Evolutionary conservation across 2,888 invertebrate species (phyloP), one percentile per base, ranked within the genome.

Genomic region (Hololepta plana): DNA sequence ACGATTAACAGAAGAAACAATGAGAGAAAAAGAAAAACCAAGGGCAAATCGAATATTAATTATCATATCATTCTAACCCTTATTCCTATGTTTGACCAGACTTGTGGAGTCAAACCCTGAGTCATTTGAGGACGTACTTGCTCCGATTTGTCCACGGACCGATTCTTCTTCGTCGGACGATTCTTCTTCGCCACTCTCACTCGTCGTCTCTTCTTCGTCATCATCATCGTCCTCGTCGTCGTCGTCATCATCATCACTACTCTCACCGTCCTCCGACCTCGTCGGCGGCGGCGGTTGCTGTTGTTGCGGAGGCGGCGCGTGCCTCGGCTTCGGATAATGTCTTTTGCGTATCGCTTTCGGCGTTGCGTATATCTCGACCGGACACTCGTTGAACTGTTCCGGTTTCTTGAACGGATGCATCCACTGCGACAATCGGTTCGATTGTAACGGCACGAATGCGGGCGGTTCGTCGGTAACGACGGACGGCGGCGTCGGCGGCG

Each of bases 51-150:
- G 7, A 7, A n/a, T 17, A 17, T 7, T 17, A 17, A 7, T 17
- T 7, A 17, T 7, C n/a, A 17, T 17, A 7, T 7, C n/a, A 55
- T 43, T 47, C 47, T 55, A 60, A 68, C 68, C 68, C 61, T 67
- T 66, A 50, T 63, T 64, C 32, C 62, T 62, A 42, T 58, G 59
- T 27, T 65, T 67, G 36, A 68, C 66, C 30, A 70, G 68, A 40
- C 68, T 70, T 24, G 72, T 70, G 31, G 54, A 65, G 51, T 80
- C 79, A 53, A 82, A 80, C 38, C 82, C 81, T 31, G 82, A 82
- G 58, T 82, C 82, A 53, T 76, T 77, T 42, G 81, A 81, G 43
- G 77, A 75, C 33, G 77, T 80, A 30, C 74, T 74, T 53, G 66
- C 61, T 42, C 65, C 63, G 38, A 66, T 62, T 35, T 46, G 45